Conservation (phyloP, 2,113 vertebrate genomes). For the Mustelus asterias region DNA sequence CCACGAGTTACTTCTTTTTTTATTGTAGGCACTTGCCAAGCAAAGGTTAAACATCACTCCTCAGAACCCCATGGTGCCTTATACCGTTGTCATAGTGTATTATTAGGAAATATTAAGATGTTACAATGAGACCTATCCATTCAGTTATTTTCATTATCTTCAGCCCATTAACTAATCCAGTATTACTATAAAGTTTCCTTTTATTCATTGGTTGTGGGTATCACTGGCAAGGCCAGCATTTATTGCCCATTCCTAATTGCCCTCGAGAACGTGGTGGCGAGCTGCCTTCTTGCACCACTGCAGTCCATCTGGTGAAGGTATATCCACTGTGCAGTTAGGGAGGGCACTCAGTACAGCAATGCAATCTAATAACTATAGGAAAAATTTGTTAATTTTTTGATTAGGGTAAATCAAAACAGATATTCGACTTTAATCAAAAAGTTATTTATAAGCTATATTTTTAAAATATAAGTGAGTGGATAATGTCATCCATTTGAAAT, state of each 20-base stretch:
- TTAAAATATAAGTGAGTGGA: not conserved
- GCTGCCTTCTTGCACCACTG: not conserved
- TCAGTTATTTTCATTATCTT: not conserved
- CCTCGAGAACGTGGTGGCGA: not conserved
- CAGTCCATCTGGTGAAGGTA: not conserved
- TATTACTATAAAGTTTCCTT: not conserved
- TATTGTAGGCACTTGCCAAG: not conserved
- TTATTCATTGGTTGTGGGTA: not conserved
- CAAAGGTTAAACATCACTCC: not conserved
- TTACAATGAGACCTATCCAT: not conserved
- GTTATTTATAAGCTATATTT: not conserved
- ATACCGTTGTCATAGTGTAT: not conserved
- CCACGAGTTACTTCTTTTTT: not conserved
- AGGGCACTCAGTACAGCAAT: not conserved
- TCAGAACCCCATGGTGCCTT: not conserved
- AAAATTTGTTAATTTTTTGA: not conserved
- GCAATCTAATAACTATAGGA: not conserved
- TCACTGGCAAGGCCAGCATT: not conserved
- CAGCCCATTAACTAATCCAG: not conserved
- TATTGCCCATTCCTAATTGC: not conserved
- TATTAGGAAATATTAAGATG: not conserved
- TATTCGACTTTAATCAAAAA: not conserved
- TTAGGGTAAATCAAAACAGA: conserved; percentile 18
- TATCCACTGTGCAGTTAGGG: too few species aligned
- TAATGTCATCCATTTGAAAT: conserved; percentile 20